These are phyloP conservation scores for Hoplodrina ambigua DNA, from an alignment of 2,888 invertebrate genomes.

Conservation along the genomic window DNA sequence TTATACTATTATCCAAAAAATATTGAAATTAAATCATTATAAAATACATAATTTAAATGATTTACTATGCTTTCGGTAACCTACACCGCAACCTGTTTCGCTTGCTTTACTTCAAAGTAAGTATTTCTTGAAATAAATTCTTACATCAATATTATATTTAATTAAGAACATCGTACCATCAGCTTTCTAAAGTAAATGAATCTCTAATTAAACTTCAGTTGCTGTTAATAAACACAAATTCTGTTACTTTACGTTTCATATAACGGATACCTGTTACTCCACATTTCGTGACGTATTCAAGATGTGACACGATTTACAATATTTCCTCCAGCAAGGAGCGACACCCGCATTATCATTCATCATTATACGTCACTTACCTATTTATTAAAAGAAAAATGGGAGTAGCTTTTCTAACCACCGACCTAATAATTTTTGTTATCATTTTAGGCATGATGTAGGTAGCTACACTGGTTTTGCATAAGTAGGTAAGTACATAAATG, in stretches of 20 bases:
- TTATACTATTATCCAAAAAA: not conserved
- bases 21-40: not conserved
- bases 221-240: constrained; percentile 26
- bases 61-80: not conserved
- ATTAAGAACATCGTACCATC: constrained; percentile 12
- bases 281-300: constrained; percentile 41
- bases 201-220: constrained; percentile 22
- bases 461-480: constrained; percentile 3
- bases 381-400: constrained; percentile 57
- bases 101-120: not conserved
- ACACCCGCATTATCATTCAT: constrained; percentile 66
- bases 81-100: not conserved
- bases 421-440: constrained; percentile 19
- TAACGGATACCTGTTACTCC: constrained; percentile 50
- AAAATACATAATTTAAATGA: not conserved
- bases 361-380: constrained; percentile 59
- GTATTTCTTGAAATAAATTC: constrained; percentile 15
- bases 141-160: constrained; percentile 13
- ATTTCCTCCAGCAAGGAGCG: constrained; percentile 42
- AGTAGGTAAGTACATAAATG: not conserved
- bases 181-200: constrained; percentile 11
- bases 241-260: constrained; percentile 28
- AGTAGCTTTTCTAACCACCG: constrained; percentile 28
- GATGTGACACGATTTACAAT: constrained; percentile 59
- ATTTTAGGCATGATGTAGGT: not conserved